phyloP scores from a whole-genome alignment of 2,797 vertebrate genomes.

The Trematomus bernacchii region DNA sequence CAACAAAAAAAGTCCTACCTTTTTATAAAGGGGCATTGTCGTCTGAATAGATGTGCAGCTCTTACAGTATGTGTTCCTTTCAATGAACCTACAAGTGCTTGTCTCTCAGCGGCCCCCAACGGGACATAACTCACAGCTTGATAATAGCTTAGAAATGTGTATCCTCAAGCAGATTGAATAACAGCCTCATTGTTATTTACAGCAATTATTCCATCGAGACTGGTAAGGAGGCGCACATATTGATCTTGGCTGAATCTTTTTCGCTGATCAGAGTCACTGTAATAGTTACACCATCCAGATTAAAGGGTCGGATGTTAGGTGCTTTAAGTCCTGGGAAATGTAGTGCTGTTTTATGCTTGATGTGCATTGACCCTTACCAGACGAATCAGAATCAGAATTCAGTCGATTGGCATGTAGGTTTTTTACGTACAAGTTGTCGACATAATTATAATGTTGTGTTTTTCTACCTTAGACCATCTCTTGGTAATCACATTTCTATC shows the following conservation, averaged over 20 bases:
- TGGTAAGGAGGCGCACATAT: conserved; percentile 36
- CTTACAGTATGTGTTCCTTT: conserved; percentile 1
- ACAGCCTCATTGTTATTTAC: conserved; percentile 61
- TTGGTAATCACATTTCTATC: neutral
- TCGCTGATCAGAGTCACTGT: conserved; percentile 30
- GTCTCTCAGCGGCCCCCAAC: conserved; percentile 15
- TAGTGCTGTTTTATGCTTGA: neutral
- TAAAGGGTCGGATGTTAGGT: conserved; percentile 14
- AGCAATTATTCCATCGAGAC: conserved; percentile 36
- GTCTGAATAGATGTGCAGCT: conserved; percentile 1
- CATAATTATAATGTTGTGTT: neutral
- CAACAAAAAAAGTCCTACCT: neutral
- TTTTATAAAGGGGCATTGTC: neutral
- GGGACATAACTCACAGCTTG: conserved; percentile 47
- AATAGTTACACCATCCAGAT: conserved; percentile 36
- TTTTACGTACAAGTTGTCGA: neutral
- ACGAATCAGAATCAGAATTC: neutral
- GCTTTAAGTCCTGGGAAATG: conserved; percentile 8
- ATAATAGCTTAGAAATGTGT: conserved; percentile 53
- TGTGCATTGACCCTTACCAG: conserved; percentile 1
- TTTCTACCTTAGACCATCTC: neutral
- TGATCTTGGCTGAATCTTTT: conserved; percentile 55
- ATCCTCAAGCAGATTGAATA: conserved; percentile 45
- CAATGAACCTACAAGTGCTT: conserved; percentile 29
- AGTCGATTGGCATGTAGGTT: too few species aligned